Evolutionary conservation across 2,797 vertebrate species (phyloP).

Genomic region (Sparidentex hasta): DNA sequence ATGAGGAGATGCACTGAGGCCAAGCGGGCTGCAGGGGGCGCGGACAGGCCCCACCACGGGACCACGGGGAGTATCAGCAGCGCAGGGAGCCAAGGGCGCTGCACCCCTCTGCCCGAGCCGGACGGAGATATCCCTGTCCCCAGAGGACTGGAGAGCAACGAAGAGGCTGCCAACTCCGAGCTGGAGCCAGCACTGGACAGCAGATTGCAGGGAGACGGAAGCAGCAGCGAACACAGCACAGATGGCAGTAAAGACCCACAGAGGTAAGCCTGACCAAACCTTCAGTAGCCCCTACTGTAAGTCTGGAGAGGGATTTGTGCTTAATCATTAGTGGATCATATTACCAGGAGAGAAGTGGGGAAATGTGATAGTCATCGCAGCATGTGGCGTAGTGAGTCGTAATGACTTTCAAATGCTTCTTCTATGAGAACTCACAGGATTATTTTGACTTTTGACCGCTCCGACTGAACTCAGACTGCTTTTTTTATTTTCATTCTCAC

Average conservation of each 20-base stretch:
- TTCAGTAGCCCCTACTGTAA: slow-evolving; percentile 32
- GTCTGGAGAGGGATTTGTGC: slow-evolving; percentile 48
- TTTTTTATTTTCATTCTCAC: slow-evolving; percentile 73
- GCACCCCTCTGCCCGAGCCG: slow-evolving; percentile 79
- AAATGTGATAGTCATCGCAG: slow-evolving; percentile 59
- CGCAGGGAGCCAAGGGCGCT: slow-evolving; percentile 78
- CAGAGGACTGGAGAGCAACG: slow-evolving; percentile 54
- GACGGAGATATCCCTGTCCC: slow-evolving; percentile 65
- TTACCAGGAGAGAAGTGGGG: slow-evolving; percentile 52
- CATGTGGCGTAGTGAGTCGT: slow-evolving; percentile 50
- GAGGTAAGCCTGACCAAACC: slow-evolving; percentile 82
- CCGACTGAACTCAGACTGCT: slow-evolving; percentile 34
- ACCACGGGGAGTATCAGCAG: slow-evolving; percentile 80
- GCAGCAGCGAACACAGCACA: slow-evolving; percentile 68
- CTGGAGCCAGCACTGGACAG: slow-evolving; percentile 68
- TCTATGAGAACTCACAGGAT: slow-evolving; percentile 56
- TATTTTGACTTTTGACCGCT: slow-evolving; percentile 72
- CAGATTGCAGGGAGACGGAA: slow-evolving; percentile 76
- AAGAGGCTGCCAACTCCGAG: slow-evolving; percentile 59
- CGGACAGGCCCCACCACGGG: slow-evolving; percentile 68
- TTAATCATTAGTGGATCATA: slow-evolving; percentile 58
- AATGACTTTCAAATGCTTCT: slow-evolving; percentile 71
- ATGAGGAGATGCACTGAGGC: slow-evolving; percentile 88
- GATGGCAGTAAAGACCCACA: slow-evolving; percentile 85
- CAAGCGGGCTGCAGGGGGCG: slow-evolving; percentile 62